These are phyloP conservation scores for Lutraria rhynchaena DNA, from an alignment of 1,140 invertebrate genomes.

Conservation along the genomic window DNA sequence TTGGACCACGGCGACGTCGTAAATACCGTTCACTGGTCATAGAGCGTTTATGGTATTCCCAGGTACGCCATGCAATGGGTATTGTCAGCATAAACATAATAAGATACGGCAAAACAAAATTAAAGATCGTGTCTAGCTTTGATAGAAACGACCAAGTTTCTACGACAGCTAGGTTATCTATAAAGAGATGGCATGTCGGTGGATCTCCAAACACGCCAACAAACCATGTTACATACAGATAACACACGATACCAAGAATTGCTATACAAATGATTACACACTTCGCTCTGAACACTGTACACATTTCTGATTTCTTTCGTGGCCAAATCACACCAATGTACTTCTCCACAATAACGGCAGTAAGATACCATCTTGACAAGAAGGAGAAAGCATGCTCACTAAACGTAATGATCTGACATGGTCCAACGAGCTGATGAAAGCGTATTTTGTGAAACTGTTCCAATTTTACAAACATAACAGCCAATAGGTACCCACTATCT, in stretches of 20 bases:
- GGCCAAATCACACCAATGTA: conserved; percentile 73
- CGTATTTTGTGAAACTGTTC: conserved; percentile 52
- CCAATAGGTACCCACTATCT: conserved; percentile 83
- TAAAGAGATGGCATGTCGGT: conserved; percentile 9
- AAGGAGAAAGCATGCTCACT: conserved; percentile 69
- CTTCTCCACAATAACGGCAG: conserved; percentile 73
- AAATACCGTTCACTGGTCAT: conserved; percentile 33
- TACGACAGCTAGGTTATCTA: conserved; percentile 21
- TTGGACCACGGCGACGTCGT: conserved; percentile 16
- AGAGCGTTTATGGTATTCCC: conserved; percentile 18
- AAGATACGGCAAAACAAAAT: conserved; percentile 60
- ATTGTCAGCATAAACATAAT: conserved; percentile 53
- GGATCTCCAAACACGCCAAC: conserved; percentile 53
- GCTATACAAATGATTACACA: conserved; percentile 65
- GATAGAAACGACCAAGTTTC: conserved; percentile 54
- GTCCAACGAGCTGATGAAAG: conserved; percentile 55
- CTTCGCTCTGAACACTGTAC: conserved; percentile 69
- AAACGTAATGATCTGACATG: conserved; percentile 71
- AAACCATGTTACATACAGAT: conserved; percentile 70
- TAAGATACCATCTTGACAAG: conserved; percentile 75
- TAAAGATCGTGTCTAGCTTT: conserved; percentile 58
- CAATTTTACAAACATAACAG: conserved; percentile 61
- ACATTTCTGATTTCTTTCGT: conserved; percentile 67
- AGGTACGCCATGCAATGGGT: conserved; percentile 55
- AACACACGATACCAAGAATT: conserved; percentile 62